These are phyloP conservation scores for Carduelis carduelis DNA, from an alignment of 2,797 vertebrate genomes.

Conservation along the genomic window DNA sequence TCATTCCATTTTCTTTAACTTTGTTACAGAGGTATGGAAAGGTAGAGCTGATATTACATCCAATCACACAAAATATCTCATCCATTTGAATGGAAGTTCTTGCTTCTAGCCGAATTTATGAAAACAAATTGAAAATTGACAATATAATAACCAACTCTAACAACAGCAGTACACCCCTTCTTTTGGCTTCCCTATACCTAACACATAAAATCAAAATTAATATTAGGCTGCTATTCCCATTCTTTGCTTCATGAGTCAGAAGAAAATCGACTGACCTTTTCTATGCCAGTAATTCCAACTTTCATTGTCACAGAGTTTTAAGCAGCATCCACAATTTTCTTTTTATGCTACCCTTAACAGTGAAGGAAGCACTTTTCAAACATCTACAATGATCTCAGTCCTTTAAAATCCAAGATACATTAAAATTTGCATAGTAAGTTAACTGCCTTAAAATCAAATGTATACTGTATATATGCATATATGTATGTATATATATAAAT, in stretches of 20 bases:
- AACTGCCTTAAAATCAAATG: background rate
- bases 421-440: background rate
- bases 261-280: background rate
- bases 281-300: background rate
- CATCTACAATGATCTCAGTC: background rate
- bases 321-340: background rate
- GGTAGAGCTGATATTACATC: background rate
- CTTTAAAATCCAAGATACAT: background rate
- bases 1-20: background rate
- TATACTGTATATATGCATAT: no score
- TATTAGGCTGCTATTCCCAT: background rate
- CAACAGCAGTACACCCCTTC: background rate
- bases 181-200: background rate
- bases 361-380: background rate
- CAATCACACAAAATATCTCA: background rate
- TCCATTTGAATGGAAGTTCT: background rate
- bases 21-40: background rate
- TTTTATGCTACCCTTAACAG: background rate
- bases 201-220: background rate
- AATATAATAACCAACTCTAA: background rate
- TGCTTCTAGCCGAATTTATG: background rate
- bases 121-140: background rate
- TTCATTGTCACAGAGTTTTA: background rate
- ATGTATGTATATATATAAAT: accelerated
- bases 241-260: background rate